A percentile compares a stretch with the other conserved stretches of the same genome.
phyloP scores from a whole-genome alignment of 2,888 invertebrate species.

The Seladonia tumulorum region DNA sequence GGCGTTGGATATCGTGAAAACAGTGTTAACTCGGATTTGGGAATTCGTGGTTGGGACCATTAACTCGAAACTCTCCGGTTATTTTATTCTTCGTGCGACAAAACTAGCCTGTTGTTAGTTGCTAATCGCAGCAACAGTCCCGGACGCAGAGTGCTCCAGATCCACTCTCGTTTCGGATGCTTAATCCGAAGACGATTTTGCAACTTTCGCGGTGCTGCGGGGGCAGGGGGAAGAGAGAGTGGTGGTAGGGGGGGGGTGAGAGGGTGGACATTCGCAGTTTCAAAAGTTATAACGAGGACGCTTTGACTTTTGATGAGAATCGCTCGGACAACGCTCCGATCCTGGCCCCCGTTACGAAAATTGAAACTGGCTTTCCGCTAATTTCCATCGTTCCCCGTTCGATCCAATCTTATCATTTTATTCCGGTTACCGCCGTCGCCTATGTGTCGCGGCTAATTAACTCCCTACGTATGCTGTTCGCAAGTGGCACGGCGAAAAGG shows the following conservation, averaged over 20 bases:
- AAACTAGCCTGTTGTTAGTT: conserved; percentile 58
- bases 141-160: conserved; percentile 25
- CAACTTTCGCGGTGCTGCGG: conserved; percentile 62
- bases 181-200: conserved; percentile 61
- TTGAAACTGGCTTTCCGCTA: conserved; percentile 6
- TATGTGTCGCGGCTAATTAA: conserved; percentile 57
- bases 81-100: conserved; percentile 17
- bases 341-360: conserved; percentile 20
- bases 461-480: conserved; percentile 18
- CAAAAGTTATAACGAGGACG: conserved; percentile 63
- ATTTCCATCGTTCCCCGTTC: conserved; percentile 33
- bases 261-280: conserved; percentile 40
- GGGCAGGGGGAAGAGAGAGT: background rate
- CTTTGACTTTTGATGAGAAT: conserved; percentile 58
- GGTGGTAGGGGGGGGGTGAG: background rate
- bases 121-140: conserved; percentile 47
- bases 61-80: conserved; percentile 2
- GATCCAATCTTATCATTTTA: conserved; percentile 28
- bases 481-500: conserved; percentile 43
- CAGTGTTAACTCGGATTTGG: conserved; percentile 45
- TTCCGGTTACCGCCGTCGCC: conserved; percentile 34
- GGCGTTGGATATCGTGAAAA: conserved; percentile 27
- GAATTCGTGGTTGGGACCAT: conserved; percentile 31
- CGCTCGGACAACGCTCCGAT: conserved; percentile 33
- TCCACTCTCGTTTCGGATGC: conserved; percentile 36